Base-by-base conservation (phyloP, 1,140 invertebrate species). In the Drosophila kohkoa region DNA sequence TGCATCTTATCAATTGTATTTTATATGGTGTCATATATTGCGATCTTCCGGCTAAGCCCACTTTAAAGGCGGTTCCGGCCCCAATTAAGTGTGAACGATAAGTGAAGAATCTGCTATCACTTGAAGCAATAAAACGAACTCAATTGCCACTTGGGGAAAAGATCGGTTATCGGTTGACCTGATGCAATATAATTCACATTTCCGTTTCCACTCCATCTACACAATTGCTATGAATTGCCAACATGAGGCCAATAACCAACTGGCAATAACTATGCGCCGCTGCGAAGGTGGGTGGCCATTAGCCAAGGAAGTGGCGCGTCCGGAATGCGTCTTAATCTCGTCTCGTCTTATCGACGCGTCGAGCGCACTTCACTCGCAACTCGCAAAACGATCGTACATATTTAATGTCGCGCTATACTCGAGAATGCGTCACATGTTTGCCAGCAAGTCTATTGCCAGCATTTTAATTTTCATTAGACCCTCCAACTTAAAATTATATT, bases 141-240 rank as follows among this genome's bases (percentile, higher is more conserved):
- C 48, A 32, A 54, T 25, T 7, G 11, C 3, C 59, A 52, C 32
- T 63, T 32, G 16, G 28, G 8, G 28, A 38, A 13, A 15, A 28
- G 11, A 28, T 7, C 8, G 13, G 8, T 54, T 15, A 51, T 48
- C 35, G 13, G 13, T 0, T 25, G 20, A 43, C 5, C 38, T 10
- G 11, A 25, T 20, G 32, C 35, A 41, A 30, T n/a, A 30, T 43
- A 25, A 41, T 5, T 41, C 35, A 1, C 15, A 58, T 67, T 62
- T 81, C 80, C 80, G 80, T 25, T 82, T 75, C 60, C 72, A 82
- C 79, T 75, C 41, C 15, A 75, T 1, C 54, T 11, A 1, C 1
- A 43, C 25, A 7, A 46, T 25, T 43, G 43, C 6, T 28, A 16
- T 46, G 15, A 7, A 46, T 25, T 43, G 43, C 7, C 45, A 16